Conservation (phyloP, 2,113 vertebrate genomes). For the Pseudopipra pipra region DNA sequence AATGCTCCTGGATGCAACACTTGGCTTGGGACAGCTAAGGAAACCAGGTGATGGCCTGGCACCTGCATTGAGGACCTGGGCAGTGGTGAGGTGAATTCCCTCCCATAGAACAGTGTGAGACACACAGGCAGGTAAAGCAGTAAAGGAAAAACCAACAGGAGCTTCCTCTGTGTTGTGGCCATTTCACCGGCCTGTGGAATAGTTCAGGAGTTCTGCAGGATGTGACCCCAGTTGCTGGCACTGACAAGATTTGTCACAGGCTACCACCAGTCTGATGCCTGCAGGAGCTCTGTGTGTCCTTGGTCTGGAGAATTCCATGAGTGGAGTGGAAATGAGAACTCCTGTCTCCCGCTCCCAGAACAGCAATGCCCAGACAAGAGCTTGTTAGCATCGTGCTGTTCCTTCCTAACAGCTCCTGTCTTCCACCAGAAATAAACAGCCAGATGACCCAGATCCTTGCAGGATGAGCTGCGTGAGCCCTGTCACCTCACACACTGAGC, state of each 20-base stretch:
- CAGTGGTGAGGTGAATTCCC: not conserved
- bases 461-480: not conserved
- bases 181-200: fast-evolving
- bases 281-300: not conserved
- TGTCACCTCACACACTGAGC: fast-evolving
- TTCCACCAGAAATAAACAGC: not conserved
- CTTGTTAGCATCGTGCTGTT: not conserved
- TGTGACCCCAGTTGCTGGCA: not conserved
- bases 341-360: not conserved
- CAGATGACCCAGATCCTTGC: not conserved
- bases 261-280: not conserved
- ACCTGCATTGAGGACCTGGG: not conserved
- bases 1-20: not conserved
- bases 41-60: too few relatives aligned
- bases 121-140: not conserved
- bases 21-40: not conserved
- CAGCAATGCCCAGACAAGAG: not conserved
- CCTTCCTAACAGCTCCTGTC: not conserved
- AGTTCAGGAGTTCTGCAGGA: not conserved
- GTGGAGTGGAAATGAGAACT: not conserved
- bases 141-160: not conserved
- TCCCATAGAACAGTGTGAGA: fast-evolving
- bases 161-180: not conserved
- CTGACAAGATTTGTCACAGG: not conserved
- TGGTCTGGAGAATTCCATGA: not conserved